Evolutionary conservation across 2,113 vertebrate species (phyloP).

Genomic region (Rhinogobius similis): DNA sequence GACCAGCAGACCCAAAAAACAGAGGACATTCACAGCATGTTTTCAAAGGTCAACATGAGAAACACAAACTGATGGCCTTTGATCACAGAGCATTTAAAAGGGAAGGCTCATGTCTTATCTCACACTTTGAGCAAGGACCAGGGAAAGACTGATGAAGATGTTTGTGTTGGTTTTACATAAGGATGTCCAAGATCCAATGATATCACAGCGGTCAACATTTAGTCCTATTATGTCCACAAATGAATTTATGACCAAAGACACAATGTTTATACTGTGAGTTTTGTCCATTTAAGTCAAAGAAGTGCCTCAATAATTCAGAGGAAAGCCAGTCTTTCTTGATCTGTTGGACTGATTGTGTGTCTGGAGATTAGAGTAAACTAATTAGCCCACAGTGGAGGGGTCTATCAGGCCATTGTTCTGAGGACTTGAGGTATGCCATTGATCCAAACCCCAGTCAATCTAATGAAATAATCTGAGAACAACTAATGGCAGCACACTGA

Average conservation of each 20-base stretch:
- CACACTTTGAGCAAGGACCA: background rate
- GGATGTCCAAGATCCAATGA: no score
- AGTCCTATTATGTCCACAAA: background rate
- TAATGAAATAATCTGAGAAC: slow-evolving; percentile 43
- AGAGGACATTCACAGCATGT: slow-evolving; percentile 26
- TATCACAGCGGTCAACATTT: no score
- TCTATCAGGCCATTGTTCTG: slow-evolving; percentile 32
- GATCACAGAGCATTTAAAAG: slow-evolving; percentile 17
- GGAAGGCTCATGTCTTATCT: background rate
- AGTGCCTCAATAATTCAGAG: background rate
- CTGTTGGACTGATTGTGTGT: background rate
- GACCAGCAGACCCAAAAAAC: slow-evolving; percentile 31
- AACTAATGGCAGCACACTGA: slow-evolving; percentile 29
- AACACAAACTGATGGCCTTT: slow-evolving; percentile 15
- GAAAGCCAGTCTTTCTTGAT: background rate
- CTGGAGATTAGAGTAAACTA: slow-evolving; percentile 46
- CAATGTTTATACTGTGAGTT: background rate
- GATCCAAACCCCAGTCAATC: slow-evolving; percentile 47
- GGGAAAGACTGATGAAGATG: background rate
- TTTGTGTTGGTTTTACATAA: background rate
- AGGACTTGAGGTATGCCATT: slow-evolving; percentile 27
- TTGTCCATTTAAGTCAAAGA: background rate
- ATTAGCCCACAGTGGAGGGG: slow-evolving; percentile 33
- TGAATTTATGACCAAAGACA: background rate
- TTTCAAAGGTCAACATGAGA: slow-evolving; percentile 10